Evolutionary conservation across 2,797 vertebrate species (phyloP), one percentile per base, ranked within the genome.

Genomic region (Dromococcyx pavoninus): DNA sequence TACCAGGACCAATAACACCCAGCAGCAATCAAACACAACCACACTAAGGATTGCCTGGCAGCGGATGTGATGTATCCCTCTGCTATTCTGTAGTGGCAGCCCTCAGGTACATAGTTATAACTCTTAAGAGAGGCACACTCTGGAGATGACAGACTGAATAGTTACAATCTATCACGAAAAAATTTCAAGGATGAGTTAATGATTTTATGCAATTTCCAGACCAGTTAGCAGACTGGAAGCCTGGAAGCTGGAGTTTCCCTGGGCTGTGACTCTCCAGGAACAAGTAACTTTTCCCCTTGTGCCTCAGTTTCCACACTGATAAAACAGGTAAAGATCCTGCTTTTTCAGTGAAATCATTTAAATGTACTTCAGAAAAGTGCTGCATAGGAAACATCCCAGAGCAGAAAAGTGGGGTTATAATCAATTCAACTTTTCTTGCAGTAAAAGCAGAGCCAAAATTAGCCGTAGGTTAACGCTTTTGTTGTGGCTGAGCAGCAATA

Each of bases 181-280:
- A 85, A 74, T 80, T 83, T 89, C 91, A 95, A 95, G 88, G 86
- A 74, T 92, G 78, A 74, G 79, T 93, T 94, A 93, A 95, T 93
- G 91, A 87, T 92, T 95, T 75, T 48, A 65, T 87, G 61, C 57
- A 28, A 77, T 93, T 91, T 92, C 85, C 92, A 94, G 69, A 57
- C 51, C 75, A 83, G 81, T 89, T 92, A 85, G 57, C 37, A 64
- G 51, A 51, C 67, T 12, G 27, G 62, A 62, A 78, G 32, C 25
- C 43, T 74, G 67, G 91, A 51, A 79, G 43, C 37, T 5, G 5
- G 80, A 70, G n/a, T 65, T 85, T 79, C 32, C 72, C 72, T 18
- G 17, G 72, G 44, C 37, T 79, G 28, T 56, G 76, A 64, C n/a
- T 89, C 56, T 70, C 35, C 61, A 60, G 74, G 74, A 80, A 14